Evolutionary conservation across 2,113 vertebrate species (phyloP).

Genomic region (Pteronura brasiliensis): DNA sequence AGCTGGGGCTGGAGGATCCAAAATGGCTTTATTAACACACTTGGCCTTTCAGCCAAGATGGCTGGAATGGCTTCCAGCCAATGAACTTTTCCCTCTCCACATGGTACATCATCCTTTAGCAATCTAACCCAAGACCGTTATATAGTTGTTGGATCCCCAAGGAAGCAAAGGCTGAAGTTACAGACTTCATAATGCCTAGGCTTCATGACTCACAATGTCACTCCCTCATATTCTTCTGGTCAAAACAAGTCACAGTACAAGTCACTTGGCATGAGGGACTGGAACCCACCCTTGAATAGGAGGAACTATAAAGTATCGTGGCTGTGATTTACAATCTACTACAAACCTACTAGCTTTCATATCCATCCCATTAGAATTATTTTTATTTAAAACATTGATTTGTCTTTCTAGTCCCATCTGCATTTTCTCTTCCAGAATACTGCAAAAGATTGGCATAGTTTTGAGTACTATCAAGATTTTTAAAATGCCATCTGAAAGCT

Average conservation of each 20-base stretch:
- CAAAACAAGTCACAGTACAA: neutral
- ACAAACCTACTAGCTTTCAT: neutral
- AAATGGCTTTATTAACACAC: neutral
- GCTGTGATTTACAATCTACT: neutral
- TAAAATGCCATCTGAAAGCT: conserved; percentile 24
- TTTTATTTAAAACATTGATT: conserved; percentile 12
- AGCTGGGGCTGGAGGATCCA: neutral
- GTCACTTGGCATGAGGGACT: conserved; percentile 1
- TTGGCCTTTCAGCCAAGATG: neutral
- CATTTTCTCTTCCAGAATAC: conserved; percentile 12
- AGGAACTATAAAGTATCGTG: neutral
- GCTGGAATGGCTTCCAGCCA: neutral
- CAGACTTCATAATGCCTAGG: neutral
- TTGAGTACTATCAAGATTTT: conserved; percentile 7
- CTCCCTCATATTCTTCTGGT: neutral
- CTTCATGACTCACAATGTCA: neutral
- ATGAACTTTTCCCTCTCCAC: neutral
- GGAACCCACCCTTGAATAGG: neutral
- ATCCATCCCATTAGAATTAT: neutral
- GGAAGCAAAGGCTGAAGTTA: neutral
- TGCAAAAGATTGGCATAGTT: neutral
- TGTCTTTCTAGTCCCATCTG: conserved; percentile 6
- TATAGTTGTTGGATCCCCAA: neutral
- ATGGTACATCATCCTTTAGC: neutral
- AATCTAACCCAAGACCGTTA: neutral